Percentiles rank a stretch among this genome's conserved stretches.
These are phyloP conservation scores for Chesias legatella DNA, from an alignment of 2,888 invertebrate species.

Conservation along the genomic window DNA sequence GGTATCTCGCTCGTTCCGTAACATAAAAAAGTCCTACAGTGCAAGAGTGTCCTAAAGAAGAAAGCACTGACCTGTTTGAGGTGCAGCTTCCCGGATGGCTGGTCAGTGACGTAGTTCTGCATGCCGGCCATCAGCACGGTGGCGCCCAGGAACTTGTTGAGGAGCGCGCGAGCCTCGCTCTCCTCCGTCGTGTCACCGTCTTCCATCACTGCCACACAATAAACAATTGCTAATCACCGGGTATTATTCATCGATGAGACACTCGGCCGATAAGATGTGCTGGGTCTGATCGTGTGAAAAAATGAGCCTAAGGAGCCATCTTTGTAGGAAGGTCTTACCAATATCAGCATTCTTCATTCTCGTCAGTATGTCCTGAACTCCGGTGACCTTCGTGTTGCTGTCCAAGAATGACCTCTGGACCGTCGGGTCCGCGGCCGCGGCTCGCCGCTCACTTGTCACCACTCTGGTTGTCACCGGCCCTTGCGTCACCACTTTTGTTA, in stretches of 20 bases:
- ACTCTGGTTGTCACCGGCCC: constrained; percentile 28
- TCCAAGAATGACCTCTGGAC: constrained; percentile 84
- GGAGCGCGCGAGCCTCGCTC: constrained; percentile 85
- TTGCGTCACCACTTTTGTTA: constrained; percentile 14
- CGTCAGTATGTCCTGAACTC: constrained; percentile 87
- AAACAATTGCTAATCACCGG: too few species aligned
- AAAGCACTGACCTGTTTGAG: constrained; percentile 49
- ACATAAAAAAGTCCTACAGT: too few species aligned
- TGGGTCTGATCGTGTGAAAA: too few species aligned
- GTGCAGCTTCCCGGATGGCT: constrained; percentile 42
- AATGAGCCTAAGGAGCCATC: too few species aligned
- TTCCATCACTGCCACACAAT: constrained; percentile 72
- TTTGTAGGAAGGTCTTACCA: constrained; percentile 63
- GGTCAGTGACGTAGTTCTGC: constrained; percentile 78
- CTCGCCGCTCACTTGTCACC: constrained; percentile 6
- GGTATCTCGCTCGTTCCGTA: too few species aligned
- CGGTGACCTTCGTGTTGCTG: constrained; percentile 85
- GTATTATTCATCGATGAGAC: too few species aligned
- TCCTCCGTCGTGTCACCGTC: constrained; percentile 85
- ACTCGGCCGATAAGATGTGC: too few species aligned
- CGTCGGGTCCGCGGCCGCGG: too few species aligned
- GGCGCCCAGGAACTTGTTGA: constrained; percentile 91
- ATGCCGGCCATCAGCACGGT: constrained; percentile 90
- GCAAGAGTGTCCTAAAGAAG: too few species aligned
- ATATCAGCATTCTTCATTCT: constrained; percentile 89